Percentiles rank a stretch among this genome's conserved stretches.
Evolutionary conservation across 1,140 invertebrate species (phyloP).

Genomic region (Calliopsis andreniformis): DNA sequence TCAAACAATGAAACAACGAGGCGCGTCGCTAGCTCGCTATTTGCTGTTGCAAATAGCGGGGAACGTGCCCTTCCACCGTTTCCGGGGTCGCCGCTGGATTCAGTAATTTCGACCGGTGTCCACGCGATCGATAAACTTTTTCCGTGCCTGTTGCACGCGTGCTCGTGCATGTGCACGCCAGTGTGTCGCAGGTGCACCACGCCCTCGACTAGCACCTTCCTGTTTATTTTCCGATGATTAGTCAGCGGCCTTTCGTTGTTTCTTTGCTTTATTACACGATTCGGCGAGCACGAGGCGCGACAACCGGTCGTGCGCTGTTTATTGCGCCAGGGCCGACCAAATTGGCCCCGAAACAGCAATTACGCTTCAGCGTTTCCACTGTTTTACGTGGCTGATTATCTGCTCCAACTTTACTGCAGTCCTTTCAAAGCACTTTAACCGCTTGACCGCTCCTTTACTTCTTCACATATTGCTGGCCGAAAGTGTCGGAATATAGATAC

Average conservation of each 20-base stretch:
- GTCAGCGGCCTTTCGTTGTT: constrained; percentile 15
- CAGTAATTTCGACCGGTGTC: constrained; percentile 20
- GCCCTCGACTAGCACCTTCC: constrained; percentile 54
- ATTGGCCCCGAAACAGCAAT: constrained; percentile 52
- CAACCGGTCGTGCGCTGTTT: constrained; percentile 10
- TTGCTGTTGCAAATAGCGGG: neutral
- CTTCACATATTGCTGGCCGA: too few species aligned
- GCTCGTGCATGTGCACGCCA: constrained; percentile 47
- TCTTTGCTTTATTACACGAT: constrained; percentile 35
- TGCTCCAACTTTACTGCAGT: neutral
- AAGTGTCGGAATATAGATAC: too few species aligned
- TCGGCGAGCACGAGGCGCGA: constrained; percentile 33
- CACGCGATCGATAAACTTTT: constrained; percentile 44
- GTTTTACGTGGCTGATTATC: constrained; percentile 52
- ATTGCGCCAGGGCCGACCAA: constrained; percentile 15
- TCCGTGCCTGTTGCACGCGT: constrained; percentile 50
- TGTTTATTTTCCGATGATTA: constrained; percentile 64
- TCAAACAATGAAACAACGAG: too few species aligned
- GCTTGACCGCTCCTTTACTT: neutral
- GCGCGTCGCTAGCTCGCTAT: too few species aligned
- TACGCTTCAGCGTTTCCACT: constrained; percentile 50
- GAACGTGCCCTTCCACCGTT: neutral
- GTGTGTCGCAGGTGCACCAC: constrained; percentile 59
- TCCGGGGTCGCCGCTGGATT: constrained; percentile 16
- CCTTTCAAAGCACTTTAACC: neutral